Percentiles rank a stretch among this genome's conserved stretches.
Evolutionary conservation across 2,888 invertebrate species (phyloP).

Genomic region (Perdita meconis): DNA sequence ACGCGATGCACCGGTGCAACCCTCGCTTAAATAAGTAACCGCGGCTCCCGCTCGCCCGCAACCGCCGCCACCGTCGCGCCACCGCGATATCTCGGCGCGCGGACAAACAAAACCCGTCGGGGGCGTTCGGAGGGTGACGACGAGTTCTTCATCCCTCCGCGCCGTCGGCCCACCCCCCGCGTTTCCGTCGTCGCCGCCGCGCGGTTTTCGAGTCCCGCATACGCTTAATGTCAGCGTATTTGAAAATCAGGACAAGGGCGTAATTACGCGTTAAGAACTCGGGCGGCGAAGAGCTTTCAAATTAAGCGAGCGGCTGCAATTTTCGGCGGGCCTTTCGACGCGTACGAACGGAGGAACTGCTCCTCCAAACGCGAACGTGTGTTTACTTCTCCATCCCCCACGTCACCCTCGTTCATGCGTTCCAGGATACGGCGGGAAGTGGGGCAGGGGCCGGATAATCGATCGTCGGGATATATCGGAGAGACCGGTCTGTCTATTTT

Average conservation of each 20-base stretch:
- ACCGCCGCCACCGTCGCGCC: not conserved
- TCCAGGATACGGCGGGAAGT: conserved; percentile 48
- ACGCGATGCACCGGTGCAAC: conserved; percentile 31
- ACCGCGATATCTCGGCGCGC: not conserved
- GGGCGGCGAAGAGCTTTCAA: conserved; percentile 48
- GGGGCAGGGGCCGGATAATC: conserved; percentile 55
- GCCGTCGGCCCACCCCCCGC: not conserved
- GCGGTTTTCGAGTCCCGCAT: conserved; percentile 39
- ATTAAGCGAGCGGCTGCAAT: conserved; percentile 64
- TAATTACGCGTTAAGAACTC: conserved; percentile 58
- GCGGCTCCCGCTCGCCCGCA: conserved; percentile 10
- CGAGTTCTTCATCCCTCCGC: not conserved
- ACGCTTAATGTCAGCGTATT: conserved; percentile 56
- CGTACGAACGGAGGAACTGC: not conserved
- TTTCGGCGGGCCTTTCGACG: conserved; percentile 53
- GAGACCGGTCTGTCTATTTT: conserved; percentile 47
- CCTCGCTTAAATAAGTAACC: conserved; percentile 33
- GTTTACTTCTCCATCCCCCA: conserved; percentile 5
- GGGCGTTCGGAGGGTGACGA: conserved; percentile 23
- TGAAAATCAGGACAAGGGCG: conserved; percentile 60
- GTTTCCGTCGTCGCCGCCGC: too few species aligned
- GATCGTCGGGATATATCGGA: conserved; percentile 62
- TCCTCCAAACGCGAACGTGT: conserved; percentile 9
- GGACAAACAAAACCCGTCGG: conserved; percentile 49
- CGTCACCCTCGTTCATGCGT: conserved; percentile 9